Base-by-base conservation (phyloP, 1,140 invertebrate genomes). In the Proctacanthus coquilletti region DNA sequence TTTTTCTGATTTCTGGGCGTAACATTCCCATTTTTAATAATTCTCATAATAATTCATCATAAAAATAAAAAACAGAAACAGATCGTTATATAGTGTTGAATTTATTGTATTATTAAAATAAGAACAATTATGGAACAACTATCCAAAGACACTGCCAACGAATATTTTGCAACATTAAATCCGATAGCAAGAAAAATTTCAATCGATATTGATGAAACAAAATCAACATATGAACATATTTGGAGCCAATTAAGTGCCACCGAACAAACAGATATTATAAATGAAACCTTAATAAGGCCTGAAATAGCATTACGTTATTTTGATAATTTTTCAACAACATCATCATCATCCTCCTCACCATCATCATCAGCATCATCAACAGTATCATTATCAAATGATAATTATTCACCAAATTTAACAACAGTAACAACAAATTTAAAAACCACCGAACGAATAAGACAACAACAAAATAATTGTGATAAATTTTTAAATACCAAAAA, bases 111-210 rank as follows among this genome's bases (percentile, higher is more conserved):
- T n/a, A n/a, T n/a, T n/a, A n/a, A n/a, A n/a, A n/a, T n/a, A n/a
- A n/a, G n/a, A n/a, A n/a, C n/a, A n/a, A n/a, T n/a, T n/a, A n/a
- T n/a, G n/a, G n/a, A n/a, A n/a, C n/a, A n/a, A 6, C 47, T 45
- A 40, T 32, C 41, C 21, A 18, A 40, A 31, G 20, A 41, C 21
- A 14, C 15, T 2, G 29, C 33, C 5, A 11, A 39, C 13, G 27
- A 33, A 1, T 56, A 56, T 41, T 56, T 56, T 36, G 19, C 49
- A 1, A 40, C 44, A 13, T 41, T 56, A 9, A 56, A 49, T 48
- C 52, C 53, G 1, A 14, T 56, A n/a, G 51, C 53, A 2, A 31
- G 41, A 30, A 53, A 50, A 18, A 52, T 56, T 32, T 38, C 42
- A 1, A 25, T 30, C 13, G 53, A 56, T 36, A 41, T 56, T 23